A percentile compares a stretch with the other conserved stretches of the same genome.
These are phyloP conservation scores for Subanguina moxae DNA, from an alignment of 1,140 invertebrate genomes.

Conservation along the genomic window DNA sequence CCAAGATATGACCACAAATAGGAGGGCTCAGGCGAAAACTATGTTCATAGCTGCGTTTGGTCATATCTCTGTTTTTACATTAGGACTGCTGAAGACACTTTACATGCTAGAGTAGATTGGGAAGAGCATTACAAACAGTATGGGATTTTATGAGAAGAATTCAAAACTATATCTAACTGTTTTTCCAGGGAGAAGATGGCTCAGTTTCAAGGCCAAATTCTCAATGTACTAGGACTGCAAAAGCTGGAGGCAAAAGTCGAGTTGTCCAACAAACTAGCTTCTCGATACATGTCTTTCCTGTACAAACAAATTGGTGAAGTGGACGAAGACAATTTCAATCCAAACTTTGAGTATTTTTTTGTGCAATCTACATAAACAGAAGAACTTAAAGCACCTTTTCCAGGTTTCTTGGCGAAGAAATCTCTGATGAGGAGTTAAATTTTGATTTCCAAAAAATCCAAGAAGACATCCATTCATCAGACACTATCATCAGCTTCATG, in stretches of 20 bases:
- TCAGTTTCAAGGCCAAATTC: slow-evolving; percentile 21
- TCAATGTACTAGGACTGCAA: slow-evolving; percentile 22
- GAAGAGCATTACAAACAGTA: no score
- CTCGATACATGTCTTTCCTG: background rate
- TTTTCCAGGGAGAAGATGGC: background rate
- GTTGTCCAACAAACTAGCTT: slow-evolving; percentile 14
- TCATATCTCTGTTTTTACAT: no score
- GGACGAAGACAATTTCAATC: background rate
- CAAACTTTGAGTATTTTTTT: background rate
- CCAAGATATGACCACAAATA: no score
- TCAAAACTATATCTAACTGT: no score
- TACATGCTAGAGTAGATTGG: no score
- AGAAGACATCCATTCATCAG: slow-evolving; percentile 2
- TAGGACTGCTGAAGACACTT: no score
- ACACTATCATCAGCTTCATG: slow-evolving; percentile 37
- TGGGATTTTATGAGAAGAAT: no score
- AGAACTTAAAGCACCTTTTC: no score
- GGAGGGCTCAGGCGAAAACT: no score
- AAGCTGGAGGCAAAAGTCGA: background rate
- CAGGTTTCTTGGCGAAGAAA: background rate
- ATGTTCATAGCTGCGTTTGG: no score
- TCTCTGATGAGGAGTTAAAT: background rate
- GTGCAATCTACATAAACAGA: no score
- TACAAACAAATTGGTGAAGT: background rate
- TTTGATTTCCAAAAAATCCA: slow-evolving; percentile 18